Evolutionary conservation across 2,797 vertebrate species (phyloP), one percentile per base, ranked within the genome.

Genomic region (Chelon labrosus): DNA sequence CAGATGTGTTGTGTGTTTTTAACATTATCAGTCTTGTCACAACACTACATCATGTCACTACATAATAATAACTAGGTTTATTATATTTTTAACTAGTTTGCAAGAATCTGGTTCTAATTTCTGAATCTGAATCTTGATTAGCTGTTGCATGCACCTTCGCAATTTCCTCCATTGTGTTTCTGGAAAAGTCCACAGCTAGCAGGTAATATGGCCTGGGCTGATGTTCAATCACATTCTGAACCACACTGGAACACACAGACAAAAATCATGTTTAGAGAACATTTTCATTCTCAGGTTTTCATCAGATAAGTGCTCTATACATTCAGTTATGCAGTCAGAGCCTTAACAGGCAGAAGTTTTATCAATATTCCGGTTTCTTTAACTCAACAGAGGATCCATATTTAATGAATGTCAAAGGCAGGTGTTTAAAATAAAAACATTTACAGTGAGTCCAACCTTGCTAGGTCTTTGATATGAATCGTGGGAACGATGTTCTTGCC

Each of bases 381-480:
- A 46, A 17, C 3, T 16, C 13, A n/a, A 46, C 42, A 17, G 46
- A 12, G 46, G 46, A 17, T 47, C 46, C 42, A 44, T 16, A 16
- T 44, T 44, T 16, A 17, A 27, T 27, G 25, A 27, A 27, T 27
- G 25, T 27, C 25, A 27, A 27, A 42, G 16, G 16, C 42, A 44
- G 16, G 1, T 44, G 42, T 44, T 44, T 9, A 16, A 0, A 7
- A 12, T 13, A 31, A 7, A 4, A 20, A 14, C 12, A 52, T 2
- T 52, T 13, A 42, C 3, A 54, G 22, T 7, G n/a, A 14, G 2
- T 12, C 58, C 19, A 73, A 99, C 97, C 90, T 92, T 53, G 97
- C 96, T 68, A 99, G 94, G 78, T 99, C 98, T 31, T 61, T 88
- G 76, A 99, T 68, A 63, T 99, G 97, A 91, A 99, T 96, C 1